Percentiles rank a stretch among this genome's conserved stretches.
These are phyloP conservation scores for Peromyscus polionotus DNA, from an alignment of 2,113 vertebrate species.

Conservation along the genomic window DNA sequence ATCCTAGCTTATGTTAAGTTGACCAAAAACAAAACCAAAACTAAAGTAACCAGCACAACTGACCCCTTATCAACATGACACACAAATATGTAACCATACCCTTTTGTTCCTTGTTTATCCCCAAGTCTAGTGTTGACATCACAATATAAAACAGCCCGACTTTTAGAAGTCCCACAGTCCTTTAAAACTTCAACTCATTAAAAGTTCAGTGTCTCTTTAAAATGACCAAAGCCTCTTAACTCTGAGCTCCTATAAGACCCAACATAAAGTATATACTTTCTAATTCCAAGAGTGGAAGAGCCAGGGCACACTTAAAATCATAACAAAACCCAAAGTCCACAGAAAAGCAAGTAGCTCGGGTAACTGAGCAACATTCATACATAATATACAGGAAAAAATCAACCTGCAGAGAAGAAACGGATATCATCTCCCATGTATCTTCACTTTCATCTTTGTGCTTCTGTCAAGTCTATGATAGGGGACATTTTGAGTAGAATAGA, in stretches of 20 bases:
- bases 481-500: too few relatives aligned
- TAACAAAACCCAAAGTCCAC: neutral
- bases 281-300: neutral
- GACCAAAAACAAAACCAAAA: neutral
- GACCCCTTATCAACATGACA: neutral
- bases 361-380: too few relatives aligned
- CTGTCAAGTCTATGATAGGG: too few relatives aligned
- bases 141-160: neutral
- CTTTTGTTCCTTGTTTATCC: neutral
- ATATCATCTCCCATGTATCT: too few relatives aligned
- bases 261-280: neutral
- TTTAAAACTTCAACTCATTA: neutral
- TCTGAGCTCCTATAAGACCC: neutral
- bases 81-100: neutral
- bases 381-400: too few relatives aligned
- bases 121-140: neutral
- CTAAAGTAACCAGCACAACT: neutral
- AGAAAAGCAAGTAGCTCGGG: neutral
- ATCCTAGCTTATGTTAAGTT: neutral
- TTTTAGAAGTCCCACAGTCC: neutral
- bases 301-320: neutral
- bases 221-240: neutral
- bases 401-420: too few relatives aligned
- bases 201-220: neutral
- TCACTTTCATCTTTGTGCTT: too few relatives aligned